phyloP scores from a whole-genome alignment of 1,140 invertebrate species.

The Mizuhopecten yessoensis region DNA sequence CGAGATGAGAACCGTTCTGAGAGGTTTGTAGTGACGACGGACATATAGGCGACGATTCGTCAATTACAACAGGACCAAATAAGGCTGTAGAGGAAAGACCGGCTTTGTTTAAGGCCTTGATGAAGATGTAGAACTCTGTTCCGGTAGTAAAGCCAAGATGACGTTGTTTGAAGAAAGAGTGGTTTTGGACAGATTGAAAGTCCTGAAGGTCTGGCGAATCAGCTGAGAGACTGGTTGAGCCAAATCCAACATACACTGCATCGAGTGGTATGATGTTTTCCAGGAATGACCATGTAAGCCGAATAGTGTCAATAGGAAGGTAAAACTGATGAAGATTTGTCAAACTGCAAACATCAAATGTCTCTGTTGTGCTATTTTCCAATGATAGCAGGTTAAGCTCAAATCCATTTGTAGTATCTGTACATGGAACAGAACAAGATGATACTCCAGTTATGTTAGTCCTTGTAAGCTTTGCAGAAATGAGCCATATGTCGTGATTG shows the following conservation, averaged over 20 bases:
- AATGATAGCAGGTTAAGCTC: neutral
- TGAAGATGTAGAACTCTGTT: conserved; percentile 60
- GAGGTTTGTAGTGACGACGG: conserved; percentile 24
- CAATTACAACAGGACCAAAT: conserved; percentile 66
- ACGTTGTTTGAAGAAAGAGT: conserved; percentile 4
- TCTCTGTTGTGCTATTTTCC: neutral
- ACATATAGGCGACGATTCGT: conserved; percentile 61
- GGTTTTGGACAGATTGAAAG: conserved; percentile 42
- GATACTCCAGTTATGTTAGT: neutral
- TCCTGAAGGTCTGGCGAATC: neutral
- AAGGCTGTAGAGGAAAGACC: conserved; percentile 41
- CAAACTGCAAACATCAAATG: neutral
- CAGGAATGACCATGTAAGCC: neutral
- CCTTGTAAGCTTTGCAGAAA: neutral
- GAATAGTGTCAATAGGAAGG: neutral
- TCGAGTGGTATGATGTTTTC: neutral
- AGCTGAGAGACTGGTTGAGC: neutral
- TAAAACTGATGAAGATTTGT: neutral
- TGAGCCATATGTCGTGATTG: neutral
- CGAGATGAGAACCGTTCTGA: conserved; percentile 19
- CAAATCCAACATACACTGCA: neutral
- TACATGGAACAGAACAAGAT: neutral
- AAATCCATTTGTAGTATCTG: neutral
- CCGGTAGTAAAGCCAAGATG: conserved; percentile 60
- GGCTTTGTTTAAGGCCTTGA: conserved; percentile 64